Conservation (phyloP, 2,888 invertebrate genomes). For the Lamellibrachia satsuma region DNA sequence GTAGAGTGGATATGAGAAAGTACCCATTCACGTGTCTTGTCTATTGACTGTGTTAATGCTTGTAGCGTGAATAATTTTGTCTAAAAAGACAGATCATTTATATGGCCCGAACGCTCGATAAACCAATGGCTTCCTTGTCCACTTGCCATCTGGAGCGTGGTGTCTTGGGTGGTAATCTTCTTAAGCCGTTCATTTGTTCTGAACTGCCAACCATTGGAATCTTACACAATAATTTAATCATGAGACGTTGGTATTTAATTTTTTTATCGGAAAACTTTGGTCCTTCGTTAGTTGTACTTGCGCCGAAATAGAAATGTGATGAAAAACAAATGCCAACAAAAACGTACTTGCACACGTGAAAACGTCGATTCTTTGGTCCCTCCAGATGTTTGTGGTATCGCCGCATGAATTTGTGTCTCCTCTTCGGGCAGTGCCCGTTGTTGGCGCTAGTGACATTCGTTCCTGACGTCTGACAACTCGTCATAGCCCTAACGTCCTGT, state of each 20-base stretch:
- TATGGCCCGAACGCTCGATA: neutral
- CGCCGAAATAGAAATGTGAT: no score
- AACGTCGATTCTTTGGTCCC: neutral
- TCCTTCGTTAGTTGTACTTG: no score
- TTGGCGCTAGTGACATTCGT: neutral
- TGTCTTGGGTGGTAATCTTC: no score
- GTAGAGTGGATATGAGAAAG: neutral
- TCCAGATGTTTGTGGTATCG: neutral
- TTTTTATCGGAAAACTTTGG: no score
- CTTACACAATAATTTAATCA: no score
- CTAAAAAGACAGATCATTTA: neutral
- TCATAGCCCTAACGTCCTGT: neutral
- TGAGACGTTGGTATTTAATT: no score
- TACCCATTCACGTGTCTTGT: neutral
- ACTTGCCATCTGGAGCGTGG: no score
- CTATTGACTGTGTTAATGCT: neutral
- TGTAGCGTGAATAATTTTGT: neutral
- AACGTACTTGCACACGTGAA: neutral
- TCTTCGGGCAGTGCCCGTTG: neutral
- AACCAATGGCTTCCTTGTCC: neutral
- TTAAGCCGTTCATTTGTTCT: no score
- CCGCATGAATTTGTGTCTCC: conserved; percentile 9
- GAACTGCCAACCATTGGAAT: no score
- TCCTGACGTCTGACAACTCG: neutral
- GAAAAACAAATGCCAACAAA: neutral